These are phyloP conservation scores for Nephotettix cincticeps DNA, from an alignment of 1,140 invertebrate species.

Conservation along the genomic window DNA sequence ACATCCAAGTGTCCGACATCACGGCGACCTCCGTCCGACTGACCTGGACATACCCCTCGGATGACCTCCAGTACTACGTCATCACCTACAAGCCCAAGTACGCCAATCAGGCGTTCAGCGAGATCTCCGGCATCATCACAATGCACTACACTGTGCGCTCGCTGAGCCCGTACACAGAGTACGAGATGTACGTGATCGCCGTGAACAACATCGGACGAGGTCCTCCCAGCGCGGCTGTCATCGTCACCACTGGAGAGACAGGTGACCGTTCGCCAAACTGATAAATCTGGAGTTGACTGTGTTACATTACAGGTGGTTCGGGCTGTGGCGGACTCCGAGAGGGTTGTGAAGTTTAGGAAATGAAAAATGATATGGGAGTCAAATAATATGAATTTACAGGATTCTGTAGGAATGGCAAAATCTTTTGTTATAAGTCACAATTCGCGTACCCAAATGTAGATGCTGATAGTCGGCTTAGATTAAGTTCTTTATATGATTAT, in stretches of 20 bases:
- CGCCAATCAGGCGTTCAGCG: conserved; percentile 75
- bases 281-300: no score
- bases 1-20: conserved; percentile 86
- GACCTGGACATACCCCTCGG: conserved; percentile 85
- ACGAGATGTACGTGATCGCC: conserved; percentile 94
- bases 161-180: conserved; percentile 92
- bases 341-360: no score
- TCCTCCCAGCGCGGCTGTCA: conserved; percentile 76
- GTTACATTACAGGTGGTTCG: no score
- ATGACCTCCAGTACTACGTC: conserved; percentile 89
- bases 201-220: conserved; percentile 92
- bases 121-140: conserved; percentile 89
- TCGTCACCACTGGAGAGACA: conserved; percentile 94
- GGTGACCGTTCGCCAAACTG: no score
- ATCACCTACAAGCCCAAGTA: conserved; percentile 94
- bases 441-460: no score
- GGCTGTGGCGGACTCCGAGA: no score
- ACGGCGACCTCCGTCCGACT: conserved; percentile 89
- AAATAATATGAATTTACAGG: no score
- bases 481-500: no score
- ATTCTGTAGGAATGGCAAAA: no score
- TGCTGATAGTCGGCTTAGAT: no score
- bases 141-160: conserved; percentile 88
- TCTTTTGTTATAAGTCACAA: no score
- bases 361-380: no score